Evolutionary conservation across 2,113 vertebrate genomes (phyloP).

Genomic region (Eleginops maclovinus): DNA sequence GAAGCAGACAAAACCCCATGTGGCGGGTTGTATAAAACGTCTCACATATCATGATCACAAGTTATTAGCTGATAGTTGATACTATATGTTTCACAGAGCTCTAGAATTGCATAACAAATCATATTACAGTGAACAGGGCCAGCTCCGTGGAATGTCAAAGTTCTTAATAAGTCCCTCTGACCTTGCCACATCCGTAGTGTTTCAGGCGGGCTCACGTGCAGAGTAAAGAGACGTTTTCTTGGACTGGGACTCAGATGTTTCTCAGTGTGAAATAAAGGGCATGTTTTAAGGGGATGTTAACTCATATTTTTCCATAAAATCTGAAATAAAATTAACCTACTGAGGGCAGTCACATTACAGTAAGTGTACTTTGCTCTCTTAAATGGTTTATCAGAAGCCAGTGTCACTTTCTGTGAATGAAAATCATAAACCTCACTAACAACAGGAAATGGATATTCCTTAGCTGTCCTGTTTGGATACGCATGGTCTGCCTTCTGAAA

Average conservation of each 20-base stretch:
- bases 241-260: constrained; percentile 19
- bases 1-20: neutral
- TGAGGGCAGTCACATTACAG: constrained; percentile 9
- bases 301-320: constrained; percentile 45
- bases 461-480: neutral
- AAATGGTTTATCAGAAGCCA: neutral
- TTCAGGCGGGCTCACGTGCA: constrained; percentile 15
- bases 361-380: neutral
- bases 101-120: constrained; percentile 22
- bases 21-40: neutral
- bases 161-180: constrained; percentile 30
- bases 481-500: neutral
- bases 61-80: neutral
- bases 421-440: neutral
- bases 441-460: neutral
- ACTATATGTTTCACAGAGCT: neutral
- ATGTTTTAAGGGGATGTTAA: too few relatives aligned
- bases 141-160: constrained; percentile 6
- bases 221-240: neutral
- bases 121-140: neutral
- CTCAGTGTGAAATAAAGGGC: too few relatives aligned
- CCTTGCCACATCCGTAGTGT: constrained; percentile 29
- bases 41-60: neutral
- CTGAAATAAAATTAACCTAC: constrained; percentile 25
- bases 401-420: neutral